Evolutionary conservation across 2,797 vertebrate species (phyloP), one percentile per base, ranked within the genome.

Genomic region (Gymnoscopelus microlampas): DNA sequence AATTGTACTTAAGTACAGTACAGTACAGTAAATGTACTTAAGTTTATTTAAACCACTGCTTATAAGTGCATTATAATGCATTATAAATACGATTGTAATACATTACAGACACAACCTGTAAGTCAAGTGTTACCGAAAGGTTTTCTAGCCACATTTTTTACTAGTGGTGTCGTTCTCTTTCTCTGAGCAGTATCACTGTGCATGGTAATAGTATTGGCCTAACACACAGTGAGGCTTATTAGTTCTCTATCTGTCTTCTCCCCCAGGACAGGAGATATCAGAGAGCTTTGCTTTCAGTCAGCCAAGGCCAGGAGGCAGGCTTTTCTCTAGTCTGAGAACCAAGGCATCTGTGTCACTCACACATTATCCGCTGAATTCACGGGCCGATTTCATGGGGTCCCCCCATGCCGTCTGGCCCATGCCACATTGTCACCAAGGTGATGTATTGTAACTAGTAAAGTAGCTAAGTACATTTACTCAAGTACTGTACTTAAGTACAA

Each of bases 251-350:
- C 67, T 59, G 1, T 19, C 19, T 19, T 19, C 1, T 14, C 8
- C 66, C 61, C 51, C 53, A 12, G 50, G 64, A 60, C 35, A 9
- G 13, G 59, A 63, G 32, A 66, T 60, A 61, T 57, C 24, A 10
- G 66, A 63, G 64, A 63, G 49, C 59, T 74, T 69, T 73, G 68
- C 76, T 72, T 50, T 56, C 12, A 10, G 26, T 58, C 51, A 53
- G 70, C 50, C 15, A 2, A 61, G 71, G 57, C 66, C 69, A 65
- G 53, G 24, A 60, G 29, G 44, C 11, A 66, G 48, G 54, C 32
- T 65, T 60, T 63, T 55, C 64, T 35, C 63, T 70, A 35, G 60
- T 59, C 67, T 72, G 78, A 58, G 76, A 82, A 73, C 70, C 39
- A 3, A 44, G 0, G 58, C 80, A 68, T 70, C 63, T 77, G 71